These are phyloP conservation scores for Hephaestus fuliginosus DNA, from an alignment of 2,797 vertebrate species.

Conservation along the genomic window DNA sequence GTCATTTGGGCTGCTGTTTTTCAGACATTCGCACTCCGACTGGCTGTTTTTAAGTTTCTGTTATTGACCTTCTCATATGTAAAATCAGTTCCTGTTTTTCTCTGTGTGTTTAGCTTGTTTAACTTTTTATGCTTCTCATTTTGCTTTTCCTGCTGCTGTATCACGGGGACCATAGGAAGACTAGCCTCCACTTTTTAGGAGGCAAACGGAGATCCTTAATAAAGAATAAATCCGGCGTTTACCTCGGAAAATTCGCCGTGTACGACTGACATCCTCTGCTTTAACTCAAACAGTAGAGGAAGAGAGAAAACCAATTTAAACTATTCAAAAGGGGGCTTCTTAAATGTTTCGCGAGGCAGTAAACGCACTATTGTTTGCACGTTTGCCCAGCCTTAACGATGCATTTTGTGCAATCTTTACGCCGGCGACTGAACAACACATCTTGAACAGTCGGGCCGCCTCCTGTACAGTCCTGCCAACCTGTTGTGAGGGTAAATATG, in stretches of 20 bases:
- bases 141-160: background rate
- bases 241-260: background rate
- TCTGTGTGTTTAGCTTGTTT: background rate
- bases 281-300: background rate
- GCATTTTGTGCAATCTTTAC: slow-evolving; percentile 24
- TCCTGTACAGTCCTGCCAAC: slow-evolving; percentile 54
- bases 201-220: background rate
- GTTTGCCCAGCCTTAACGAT: slow-evolving; percentile 30
- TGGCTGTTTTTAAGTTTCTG: too few relatives aligned
- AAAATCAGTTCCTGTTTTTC: background rate
- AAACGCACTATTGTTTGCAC: background rate
- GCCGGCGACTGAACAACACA: slow-evolving; percentile 18
- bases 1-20: too few relatives aligned
- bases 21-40: too few relatives aligned
- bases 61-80: too few relatives aligned
- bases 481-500: slow-evolving; percentile 66
- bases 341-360: background rate
- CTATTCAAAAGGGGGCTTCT: background rate
- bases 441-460: slow-evolving; percentile 48
- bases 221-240: background rate
- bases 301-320: background rate
- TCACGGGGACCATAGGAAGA: background rate
- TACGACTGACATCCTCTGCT: background rate
- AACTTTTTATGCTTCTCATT: background rate
- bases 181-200: background rate